Percentiles rank a stretch among this genome's conserved stretches.
Conservation (phyloP, 1,140 invertebrate species). For the Lepidurus apus region DNA sequence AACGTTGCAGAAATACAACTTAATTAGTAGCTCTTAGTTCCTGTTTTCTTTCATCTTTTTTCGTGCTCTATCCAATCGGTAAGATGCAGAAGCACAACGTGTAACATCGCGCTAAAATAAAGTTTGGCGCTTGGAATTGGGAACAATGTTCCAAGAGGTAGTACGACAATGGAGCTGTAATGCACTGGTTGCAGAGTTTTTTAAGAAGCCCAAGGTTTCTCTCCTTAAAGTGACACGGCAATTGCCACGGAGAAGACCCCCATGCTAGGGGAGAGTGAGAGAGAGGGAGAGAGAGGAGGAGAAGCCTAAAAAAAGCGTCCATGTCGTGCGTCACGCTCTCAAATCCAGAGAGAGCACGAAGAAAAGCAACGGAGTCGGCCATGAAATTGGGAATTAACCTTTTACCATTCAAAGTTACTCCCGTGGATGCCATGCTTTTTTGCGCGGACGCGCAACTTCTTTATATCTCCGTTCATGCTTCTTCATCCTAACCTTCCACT, state of each 20-base stretch:
- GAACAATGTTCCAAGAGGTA: neutral
- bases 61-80: neutral
- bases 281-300: neutral
- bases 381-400: slow-evolving; percentile 22
- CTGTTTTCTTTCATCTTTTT: neutral
- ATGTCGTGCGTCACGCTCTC: slow-evolving; percentile 20
- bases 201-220: slow-evolving; percentile 16
- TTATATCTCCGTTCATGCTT: slow-evolving; percentile 13
- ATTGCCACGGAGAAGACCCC: slow-evolving; percentile 17
- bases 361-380: slow-evolving; percentile 20
- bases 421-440: slow-evolving; percentile 5
- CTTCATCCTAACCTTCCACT: slow-evolving; percentile 1
- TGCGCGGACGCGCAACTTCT: slow-evolving; percentile 16
- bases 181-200: slow-evolving; percentile 1
- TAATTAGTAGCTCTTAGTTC: neutral
- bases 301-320: neutral
- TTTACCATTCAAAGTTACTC: slow-evolving; percentile 16
- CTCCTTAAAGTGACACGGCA: slow-evolving; percentile 16
- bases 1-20: neutral
- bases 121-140: neutral
- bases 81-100: neutral
- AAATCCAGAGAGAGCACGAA: slow-evolving; percentile 17
- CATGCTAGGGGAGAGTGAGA: neutral
- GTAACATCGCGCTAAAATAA: neutral
- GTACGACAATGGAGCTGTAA: neutral